Conservation (phyloP, 2,888 invertebrate genomes). For the Sarcophaga variegata region DNA sequence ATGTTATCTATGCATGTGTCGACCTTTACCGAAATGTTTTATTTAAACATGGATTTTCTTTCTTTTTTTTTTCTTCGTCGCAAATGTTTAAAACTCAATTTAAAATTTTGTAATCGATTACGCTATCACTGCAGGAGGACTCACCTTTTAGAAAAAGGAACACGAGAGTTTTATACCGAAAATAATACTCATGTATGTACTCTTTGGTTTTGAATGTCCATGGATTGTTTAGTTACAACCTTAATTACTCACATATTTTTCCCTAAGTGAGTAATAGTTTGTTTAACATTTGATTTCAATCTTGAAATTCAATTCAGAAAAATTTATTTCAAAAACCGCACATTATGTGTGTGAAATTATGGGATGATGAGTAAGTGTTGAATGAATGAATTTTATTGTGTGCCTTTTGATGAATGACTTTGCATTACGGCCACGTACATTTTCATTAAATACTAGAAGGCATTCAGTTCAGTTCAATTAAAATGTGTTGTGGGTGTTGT, state of each 20-base stretch:
- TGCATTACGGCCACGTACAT: slow-evolving; percentile 25
- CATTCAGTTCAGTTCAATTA: slow-evolving; percentile 23
- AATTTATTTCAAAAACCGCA: neutral
- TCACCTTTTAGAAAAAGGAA: slow-evolving; percentile 26
- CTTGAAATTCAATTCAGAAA: neutral
- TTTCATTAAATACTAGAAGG: neutral
- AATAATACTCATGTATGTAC: too few relatives aligned
- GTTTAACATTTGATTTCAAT: neutral
- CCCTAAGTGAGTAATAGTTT: neutral
- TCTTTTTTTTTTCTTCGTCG: neutral
- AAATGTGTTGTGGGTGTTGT: slow-evolving; percentile 43
- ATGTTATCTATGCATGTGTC: too few relatives aligned
- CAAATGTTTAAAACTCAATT: slow-evolving; percentile 58
- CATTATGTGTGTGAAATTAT: neutral
- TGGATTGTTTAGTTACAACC: too few relatives aligned
- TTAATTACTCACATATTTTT: too few relatives aligned
- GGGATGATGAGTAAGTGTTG: slow-evolving; percentile 52
- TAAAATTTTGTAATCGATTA: slow-evolving; percentile 56
- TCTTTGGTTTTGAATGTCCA: too few relatives aligned
- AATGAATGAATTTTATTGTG: slow-evolving; percentile 26
- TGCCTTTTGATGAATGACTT: slow-evolving; percentile 60
- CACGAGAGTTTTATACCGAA: neutral
- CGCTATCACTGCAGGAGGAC: slow-evolving; percentile 35
- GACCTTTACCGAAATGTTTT: neutral
- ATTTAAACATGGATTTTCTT: neutral